phyloP scores from a whole-genome alignment of 2,113 vertebrate genomes.

The Muscicapa adusta region DNA sequence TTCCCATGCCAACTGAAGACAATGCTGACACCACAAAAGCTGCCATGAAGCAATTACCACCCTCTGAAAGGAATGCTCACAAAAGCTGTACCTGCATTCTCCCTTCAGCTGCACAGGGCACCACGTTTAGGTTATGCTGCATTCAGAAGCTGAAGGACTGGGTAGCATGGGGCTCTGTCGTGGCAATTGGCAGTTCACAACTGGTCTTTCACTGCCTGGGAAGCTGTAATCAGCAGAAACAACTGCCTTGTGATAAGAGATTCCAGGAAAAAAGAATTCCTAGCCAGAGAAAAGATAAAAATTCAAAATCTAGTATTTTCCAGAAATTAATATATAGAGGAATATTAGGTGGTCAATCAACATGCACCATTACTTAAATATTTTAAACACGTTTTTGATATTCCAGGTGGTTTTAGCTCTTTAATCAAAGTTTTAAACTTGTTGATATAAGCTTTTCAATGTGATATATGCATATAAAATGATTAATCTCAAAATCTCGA shows the following conservation, averaged over 20 bases:
- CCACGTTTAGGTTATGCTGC: accelerated
- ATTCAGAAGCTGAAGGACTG: background rate
- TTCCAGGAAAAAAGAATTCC: background rate
- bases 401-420: background rate
- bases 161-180: accelerated
- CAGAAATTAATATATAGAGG: background rate
- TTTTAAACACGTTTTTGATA: background rate
- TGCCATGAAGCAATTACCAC: background rate
- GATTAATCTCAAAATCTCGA: background rate
- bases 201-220: background rate
- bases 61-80: background rate
- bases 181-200: background rate
- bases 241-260: background rate
- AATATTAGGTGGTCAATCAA: background rate
- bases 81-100: background rate
- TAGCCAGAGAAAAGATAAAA: background rate
- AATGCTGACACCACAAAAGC: background rate
- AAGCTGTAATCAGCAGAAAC: background rate
- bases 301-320: background rate
- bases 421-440: background rate
- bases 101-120: background rate
- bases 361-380: background rate
- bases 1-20: background rate
- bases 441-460: background rate
- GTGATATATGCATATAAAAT: background rate